Percentiles rank a stretch among this genome's conserved stretches.
Conservation (phyloP, 2,113 vertebrate species). For the Emydura subglobosa region DNA sequence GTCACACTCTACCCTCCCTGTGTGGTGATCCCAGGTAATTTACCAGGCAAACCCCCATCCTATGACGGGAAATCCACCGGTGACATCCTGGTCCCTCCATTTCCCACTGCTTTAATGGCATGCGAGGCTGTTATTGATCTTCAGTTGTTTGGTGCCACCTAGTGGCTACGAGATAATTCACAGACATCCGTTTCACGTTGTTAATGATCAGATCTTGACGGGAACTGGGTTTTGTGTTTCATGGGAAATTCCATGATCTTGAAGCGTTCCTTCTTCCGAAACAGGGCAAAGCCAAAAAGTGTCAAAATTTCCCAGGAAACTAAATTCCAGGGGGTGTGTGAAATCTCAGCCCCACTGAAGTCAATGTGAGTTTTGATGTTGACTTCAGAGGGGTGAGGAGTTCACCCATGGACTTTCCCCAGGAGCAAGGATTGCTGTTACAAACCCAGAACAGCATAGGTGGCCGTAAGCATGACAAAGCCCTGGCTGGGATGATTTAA, state of each 20-base stretch:
- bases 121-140: not conserved
- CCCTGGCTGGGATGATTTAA: too few relatives aligned
- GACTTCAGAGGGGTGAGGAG: not conserved
- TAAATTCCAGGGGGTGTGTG: not conserved
- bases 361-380: not conserved
- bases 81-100: not conserved
- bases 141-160: slow-evolving; percentile 59
- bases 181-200: not conserved
- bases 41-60: not conserved
- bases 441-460: not conserved
- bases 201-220: not conserved
- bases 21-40: not conserved
- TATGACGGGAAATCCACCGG: not conserved
- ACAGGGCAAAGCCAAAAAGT: not conserved
- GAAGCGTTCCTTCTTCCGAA: not conserved
- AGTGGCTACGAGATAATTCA: slow-evolving; percentile 34
- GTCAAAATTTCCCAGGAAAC: not conserved
- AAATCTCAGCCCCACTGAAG: accelerated
- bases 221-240: not conserved
- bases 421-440: not conserved
- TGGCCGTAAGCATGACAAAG: not conserved
- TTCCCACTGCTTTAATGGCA: not conserved
- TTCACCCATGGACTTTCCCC: not conserved
- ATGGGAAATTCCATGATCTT: not conserved
- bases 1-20: not conserved